phyloP scores from a whole-genome alignment of 2,113 vertebrate genomes.

The Tachysurus vachellii region DNA sequence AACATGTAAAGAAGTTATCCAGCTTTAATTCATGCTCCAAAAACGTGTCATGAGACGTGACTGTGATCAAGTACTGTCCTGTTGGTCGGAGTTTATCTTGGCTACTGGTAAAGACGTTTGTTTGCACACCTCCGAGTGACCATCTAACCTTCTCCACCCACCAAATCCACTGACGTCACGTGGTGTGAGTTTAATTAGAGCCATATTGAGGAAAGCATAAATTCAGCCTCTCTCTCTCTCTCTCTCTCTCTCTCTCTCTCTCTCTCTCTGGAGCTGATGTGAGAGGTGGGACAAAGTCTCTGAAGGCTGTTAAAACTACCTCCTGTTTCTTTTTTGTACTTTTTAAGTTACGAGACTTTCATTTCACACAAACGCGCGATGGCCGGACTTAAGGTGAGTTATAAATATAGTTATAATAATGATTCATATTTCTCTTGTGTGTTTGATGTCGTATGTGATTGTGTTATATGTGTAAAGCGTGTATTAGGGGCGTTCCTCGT shows the following conservation, averaged over 20 bases:
- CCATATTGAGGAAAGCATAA: conserved; percentile 71
- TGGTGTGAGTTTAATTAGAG: conserved; percentile 74
- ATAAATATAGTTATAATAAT: background rate
- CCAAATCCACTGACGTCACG: conserved; percentile 63
- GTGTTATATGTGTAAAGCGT: conserved; percentile 31
- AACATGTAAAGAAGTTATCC: background rate
- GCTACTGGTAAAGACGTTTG: conserved; percentile 35
- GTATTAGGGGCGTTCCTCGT: conserved; percentile 61
- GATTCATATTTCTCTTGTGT: background rate
- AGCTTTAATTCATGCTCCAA: background rate
- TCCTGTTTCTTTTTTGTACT: too few species aligned
- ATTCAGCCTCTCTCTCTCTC: conserved; percentile 53
- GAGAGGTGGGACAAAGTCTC: background rate
- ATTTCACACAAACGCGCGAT: conserved; percentile 58
- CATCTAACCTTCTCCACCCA: conserved; percentile 37
- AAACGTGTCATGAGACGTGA: conserved; percentile 21
- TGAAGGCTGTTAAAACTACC: background rate
- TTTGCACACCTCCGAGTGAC: conserved; percentile 53
- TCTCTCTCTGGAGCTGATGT: background rate
- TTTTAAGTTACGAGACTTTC: conserved; percentile 28
- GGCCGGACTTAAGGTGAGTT: conserved; percentile 84
- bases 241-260: background rate
- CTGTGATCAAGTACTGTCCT: background rate
- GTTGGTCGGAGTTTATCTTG: conserved; percentile 52
- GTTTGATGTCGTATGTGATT: background rate